These are phyloP conservation scores for Gymnoscopelus microlampas DNA, from an alignment of 2,797 vertebrate species.

Conservation along the genomic window DNA sequence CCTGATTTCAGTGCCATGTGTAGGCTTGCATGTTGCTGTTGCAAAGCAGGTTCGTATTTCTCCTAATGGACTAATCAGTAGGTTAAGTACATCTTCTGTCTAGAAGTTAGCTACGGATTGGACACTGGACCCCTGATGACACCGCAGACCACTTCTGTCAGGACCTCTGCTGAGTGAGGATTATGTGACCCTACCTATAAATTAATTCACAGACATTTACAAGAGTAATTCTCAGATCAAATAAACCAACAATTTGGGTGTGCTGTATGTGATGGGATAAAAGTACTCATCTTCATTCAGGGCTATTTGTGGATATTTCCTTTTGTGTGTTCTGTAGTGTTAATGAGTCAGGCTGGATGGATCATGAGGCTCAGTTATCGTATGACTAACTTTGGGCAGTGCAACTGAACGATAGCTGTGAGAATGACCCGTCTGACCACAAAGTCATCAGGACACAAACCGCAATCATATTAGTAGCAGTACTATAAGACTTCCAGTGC, in stretches of 20 bases:
- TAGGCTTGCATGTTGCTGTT: slow-evolving; percentile 36
- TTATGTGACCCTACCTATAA: slow-evolving; percentile 16
- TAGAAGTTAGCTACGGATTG: slow-evolving; percentile 31
- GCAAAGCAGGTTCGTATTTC: slow-evolving; percentile 45
- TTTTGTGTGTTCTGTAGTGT: slow-evolving; percentile 32
- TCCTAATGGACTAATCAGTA: slow-evolving; percentile 36
- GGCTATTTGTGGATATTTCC: slow-evolving; percentile 66
- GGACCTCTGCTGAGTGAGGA: slow-evolving; percentile 11
- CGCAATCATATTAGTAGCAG: slow-evolving; percentile 9
- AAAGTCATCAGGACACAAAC: slow-evolving; percentile 20
- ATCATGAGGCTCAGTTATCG: slow-evolving; percentile 50
- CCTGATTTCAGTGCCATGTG: slow-evolving; percentile 31
- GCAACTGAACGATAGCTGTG: slow-evolving; percentile 36
- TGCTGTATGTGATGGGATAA: not conserved
- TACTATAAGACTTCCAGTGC: not conserved
- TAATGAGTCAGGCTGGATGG: slow-evolving; percentile 65
- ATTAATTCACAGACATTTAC: slow-evolving; percentile 3
- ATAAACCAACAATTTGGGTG: not conserved
- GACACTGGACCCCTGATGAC: slow-evolving; percentile 39
- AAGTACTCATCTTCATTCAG: slow-evolving; percentile 19
- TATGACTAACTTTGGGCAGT: slow-evolving; percentile 71
- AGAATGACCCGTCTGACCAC: slow-evolving; percentile 46
- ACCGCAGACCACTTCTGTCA: slow-evolving; percentile 11
- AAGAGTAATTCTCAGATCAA: slow-evolving; percentile 16
- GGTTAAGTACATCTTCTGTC: slow-evolving; percentile 21